Conservation (phyloP, 2,113 vertebrate genomes). For the Phrynosoma platyrhinos region DNA sequence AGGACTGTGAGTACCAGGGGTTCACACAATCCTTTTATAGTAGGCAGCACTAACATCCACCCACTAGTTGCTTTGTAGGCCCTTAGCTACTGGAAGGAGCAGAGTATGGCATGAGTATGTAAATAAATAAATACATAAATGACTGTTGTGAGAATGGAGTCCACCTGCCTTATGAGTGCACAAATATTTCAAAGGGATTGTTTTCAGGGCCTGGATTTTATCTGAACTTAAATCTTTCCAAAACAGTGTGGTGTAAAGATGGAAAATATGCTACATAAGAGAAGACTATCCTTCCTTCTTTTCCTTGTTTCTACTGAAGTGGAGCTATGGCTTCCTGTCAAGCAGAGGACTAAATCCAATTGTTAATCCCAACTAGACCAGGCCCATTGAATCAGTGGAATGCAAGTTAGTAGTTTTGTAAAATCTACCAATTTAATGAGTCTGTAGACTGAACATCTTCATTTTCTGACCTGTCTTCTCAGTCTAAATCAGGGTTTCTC, state of each 20-base stretch:
- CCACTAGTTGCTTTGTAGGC: background rate
- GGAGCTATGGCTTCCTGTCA: background rate
- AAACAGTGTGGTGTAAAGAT: background rate
- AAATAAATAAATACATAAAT: no score
- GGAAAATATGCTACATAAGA: background rate
- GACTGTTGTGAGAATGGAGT: slow-evolving; percentile 4
- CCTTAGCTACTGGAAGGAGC: slow-evolving; percentile 27
- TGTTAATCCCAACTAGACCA: no score
- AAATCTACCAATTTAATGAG: no score
- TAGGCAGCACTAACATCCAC: slow-evolving; percentile 11
- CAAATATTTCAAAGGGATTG: slow-evolving; percentile 19
- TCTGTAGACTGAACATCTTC: no score
- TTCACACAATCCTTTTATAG: background rate
- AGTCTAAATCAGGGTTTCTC: background rate
- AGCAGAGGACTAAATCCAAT: background rate
- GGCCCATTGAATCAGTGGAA: no score
- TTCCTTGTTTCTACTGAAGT: background rate
- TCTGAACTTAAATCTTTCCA: background rate
- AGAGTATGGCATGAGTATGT: slow-evolving; percentile 11
- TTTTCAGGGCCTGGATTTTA: slow-evolving; percentile 3
- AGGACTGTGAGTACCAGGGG: no score
- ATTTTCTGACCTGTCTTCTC: background rate
- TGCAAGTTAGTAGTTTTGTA: no score
- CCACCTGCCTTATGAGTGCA: background rate
- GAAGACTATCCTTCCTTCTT: background rate